Conservation (phyloP, 2,797 vertebrate genomes). For the Mionectes olivaceus region DNA sequence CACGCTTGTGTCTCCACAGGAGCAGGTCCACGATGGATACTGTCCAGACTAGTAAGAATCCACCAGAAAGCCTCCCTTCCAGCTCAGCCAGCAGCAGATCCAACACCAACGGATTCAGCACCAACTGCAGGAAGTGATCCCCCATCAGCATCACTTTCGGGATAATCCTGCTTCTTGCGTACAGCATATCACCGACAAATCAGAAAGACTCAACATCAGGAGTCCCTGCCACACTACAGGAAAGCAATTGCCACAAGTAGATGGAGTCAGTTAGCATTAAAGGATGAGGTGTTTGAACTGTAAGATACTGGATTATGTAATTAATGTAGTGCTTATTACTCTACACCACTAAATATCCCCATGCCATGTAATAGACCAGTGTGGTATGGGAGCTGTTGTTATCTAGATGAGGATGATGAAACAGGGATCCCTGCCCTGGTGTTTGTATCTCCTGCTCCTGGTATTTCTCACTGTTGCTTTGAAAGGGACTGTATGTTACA, state of each 20-base stretch:
- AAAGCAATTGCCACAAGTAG: neutral
- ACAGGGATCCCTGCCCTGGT: neutral
- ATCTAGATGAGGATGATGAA: neutral
- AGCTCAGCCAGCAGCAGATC: too few relatives aligned
- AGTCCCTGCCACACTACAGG: too few relatives aligned
- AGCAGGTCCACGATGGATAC: too few relatives aligned
- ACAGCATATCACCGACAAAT: too few relatives aligned
- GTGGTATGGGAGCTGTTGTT: neutral
- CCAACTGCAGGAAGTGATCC: too few relatives aligned
- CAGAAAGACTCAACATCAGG: too few relatives aligned
- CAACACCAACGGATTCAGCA: too few relatives aligned
- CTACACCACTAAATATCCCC: neutral
- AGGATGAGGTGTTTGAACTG: neutral
- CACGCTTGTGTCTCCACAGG: too few relatives aligned
- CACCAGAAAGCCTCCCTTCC: too few relatives aligned
- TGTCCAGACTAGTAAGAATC: too few relatives aligned
- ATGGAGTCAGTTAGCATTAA: neutral
- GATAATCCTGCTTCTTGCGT: too few relatives aligned
- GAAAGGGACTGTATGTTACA: neutral
- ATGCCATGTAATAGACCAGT: rapidly evolving
- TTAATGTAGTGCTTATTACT: neutral
- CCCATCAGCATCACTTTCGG: too few relatives aligned
- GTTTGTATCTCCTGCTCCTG: neutral
- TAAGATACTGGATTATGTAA: neutral
- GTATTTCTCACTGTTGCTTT: neutral